These are phyloP conservation scores for Stenodera caucasica DNA, from an alignment of 2,888 invertebrate species.

Conservation along the genomic window DNA sequence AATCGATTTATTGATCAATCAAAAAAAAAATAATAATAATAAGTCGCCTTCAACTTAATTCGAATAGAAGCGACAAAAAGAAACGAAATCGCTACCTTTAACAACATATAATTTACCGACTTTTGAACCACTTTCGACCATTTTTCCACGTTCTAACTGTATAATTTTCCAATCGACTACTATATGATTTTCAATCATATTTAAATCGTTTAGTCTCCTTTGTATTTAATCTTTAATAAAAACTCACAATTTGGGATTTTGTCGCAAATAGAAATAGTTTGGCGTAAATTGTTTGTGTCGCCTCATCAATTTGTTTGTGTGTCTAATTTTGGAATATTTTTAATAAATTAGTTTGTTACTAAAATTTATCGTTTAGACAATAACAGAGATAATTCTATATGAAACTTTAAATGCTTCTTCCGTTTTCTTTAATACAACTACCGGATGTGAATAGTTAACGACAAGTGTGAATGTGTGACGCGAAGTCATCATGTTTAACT, in stretches of 20 bases:
- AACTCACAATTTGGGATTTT: no score
- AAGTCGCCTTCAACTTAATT: conserved; percentile 29
- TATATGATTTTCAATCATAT: conserved; percentile 16
- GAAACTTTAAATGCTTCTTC: conserved; percentile 53
- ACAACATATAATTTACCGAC: conserved; percentile 34
- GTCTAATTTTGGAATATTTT: conserved; percentile 10
- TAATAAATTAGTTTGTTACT: conserved; percentile 1
- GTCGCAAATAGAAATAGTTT: no score
- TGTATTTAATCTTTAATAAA: conserved; percentile 15
- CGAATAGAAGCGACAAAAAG: conserved; percentile 39
- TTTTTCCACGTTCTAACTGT: conserved; percentile 15
- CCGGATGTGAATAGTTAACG: conserved; percentile 54
- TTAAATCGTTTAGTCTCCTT: conserved; percentile 16
- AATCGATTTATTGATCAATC: no score
- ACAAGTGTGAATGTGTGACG: conserved; percentile 53
- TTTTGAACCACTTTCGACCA: conserved; percentile 19
- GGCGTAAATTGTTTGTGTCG: no score
- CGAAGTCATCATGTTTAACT: conserved; percentile 53
- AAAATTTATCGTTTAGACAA: conserved; percentile 10
- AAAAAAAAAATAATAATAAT: neutral
- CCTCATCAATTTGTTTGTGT: conserved; percentile 11
- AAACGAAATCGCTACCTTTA: conserved; percentile 36
- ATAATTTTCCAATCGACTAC: conserved; percentile 18
- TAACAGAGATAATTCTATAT: conserved; percentile 37
- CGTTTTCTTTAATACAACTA: conserved; percentile 53